Percentiles rank a stretch among this genome's conserved stretches.
phyloP scores from a whole-genome alignment of 1,140 invertebrate genomes.

The Ostrea denselamellosa region DNA sequence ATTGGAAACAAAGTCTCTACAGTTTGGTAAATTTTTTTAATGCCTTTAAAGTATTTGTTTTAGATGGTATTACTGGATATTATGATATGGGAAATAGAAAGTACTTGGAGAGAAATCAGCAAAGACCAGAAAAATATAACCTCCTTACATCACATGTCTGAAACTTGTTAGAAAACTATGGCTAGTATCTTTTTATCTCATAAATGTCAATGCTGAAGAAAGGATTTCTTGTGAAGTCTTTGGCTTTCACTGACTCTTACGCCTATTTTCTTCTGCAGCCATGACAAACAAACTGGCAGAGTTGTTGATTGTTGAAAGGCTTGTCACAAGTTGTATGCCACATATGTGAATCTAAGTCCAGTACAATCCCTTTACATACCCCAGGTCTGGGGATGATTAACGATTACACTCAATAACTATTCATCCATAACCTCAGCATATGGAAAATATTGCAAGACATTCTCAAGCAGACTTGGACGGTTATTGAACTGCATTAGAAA shows the following conservation, averaged over 20 bases:
- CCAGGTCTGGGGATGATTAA: slow-evolving; percentile 9
- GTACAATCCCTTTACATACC: not conserved
- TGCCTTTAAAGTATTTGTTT: not conserved
- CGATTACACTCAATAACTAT: slow-evolving; percentile 1
- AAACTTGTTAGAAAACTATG: slow-evolving; percentile 36
- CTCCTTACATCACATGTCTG: slow-evolving; percentile 8
- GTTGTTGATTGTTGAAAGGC: slow-evolving; percentile 13
- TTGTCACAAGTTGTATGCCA: slow-evolving; percentile 27
- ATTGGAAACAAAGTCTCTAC: not conserved
- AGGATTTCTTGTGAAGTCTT: slow-evolving; percentile 26
- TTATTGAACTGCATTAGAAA: not conserved
- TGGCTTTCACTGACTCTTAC: not conserved
- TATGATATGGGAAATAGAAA: not conserved
- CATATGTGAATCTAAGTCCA: slow-evolving; percentile 13
- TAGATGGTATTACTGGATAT: not conserved
- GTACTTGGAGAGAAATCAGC: not conserved
- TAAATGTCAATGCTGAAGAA: slow-evolving; percentile 35
- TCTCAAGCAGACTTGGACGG: not conserved
- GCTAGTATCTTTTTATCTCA: slow-evolving; percentile 19
- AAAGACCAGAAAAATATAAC: not conserved
- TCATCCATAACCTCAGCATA: slow-evolving; percentile 7
- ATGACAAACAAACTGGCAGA: not conserved
- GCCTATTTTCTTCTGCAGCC: not conserved
- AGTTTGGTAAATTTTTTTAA: too few relatives aligned
- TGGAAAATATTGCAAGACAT: not conserved